These are phyloP conservation scores for Hippocampus mohnikei DNA, from an alignment of 2,113 vertebrate species.

Conservation along the genomic window DNA sequence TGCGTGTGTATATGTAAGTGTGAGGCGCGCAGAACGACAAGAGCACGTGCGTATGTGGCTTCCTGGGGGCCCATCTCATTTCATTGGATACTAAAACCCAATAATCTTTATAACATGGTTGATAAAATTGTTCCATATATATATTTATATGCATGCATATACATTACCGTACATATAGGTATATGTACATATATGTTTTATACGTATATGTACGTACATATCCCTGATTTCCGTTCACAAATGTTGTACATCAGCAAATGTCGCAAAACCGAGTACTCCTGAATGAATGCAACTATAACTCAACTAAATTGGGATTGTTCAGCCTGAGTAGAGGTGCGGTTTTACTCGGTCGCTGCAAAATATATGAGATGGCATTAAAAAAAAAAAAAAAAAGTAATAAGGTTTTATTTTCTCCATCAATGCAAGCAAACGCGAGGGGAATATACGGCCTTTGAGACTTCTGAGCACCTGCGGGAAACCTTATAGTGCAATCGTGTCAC, in stretches of 20 bases:
- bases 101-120: background rate
- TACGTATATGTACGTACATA: too few relatives aligned
- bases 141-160: too few relatives aligned
- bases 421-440: background rate
- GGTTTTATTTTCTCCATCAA: background rate
- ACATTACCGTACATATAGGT: too few relatives aligned
- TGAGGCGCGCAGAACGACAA: background rate
- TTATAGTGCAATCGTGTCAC: background rate
- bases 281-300: too few relatives aligned
- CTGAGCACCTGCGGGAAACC: background rate
- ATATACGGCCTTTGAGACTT: background rate
- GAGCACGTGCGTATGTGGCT: background rate
- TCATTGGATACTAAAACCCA: background rate
- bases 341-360: background rate
- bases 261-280: too few relatives aligned
- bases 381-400: background rate
- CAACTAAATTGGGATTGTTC: too few relatives aligned
- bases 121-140: background rate
- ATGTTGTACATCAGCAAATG: too few relatives aligned
- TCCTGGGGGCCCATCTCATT: background rate
- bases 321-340: background rate
- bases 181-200: too few relatives aligned
- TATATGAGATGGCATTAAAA: background rate
- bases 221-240: too few relatives aligned
- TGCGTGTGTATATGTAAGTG: conserved; percentile 3